phyloP scores from a whole-genome alignment of 2,797 vertebrate genomes.

The Betta splendens region DNA sequence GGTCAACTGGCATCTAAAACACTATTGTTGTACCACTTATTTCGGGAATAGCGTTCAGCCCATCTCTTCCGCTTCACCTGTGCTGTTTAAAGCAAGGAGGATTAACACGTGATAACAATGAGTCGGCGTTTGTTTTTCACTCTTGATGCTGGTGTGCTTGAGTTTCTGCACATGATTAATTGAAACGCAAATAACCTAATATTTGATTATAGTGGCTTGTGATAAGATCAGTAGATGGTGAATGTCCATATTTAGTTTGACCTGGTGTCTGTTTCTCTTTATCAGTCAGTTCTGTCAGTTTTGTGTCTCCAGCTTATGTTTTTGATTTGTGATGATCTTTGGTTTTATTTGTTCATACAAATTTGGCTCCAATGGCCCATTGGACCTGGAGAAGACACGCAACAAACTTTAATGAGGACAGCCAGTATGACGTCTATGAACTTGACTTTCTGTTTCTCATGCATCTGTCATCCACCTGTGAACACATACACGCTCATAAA shows the following conservation, averaged over 20 bases:
- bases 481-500: conserved; percentile 11
- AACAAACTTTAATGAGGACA: not conserved
- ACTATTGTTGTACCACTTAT: conserved; percentile 40
- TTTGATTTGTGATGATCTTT: not conserved
- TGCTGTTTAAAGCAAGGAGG: conserved; percentile 24
- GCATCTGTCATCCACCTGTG: conserved; percentile 32
- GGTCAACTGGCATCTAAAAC: conserved; percentile 35
- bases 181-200: conserved; percentile 3
- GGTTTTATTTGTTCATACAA: not conserved
- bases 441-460: conserved; percentile 14
- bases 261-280: conserved; percentile 25
- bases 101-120: conserved; percentile 30
- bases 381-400: not conserved
- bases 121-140: conserved; percentile 18
- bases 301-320: not conserved
- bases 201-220: conserved; percentile 24
- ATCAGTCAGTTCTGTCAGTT: conserved; percentile 20
- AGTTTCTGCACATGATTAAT: not conserved
- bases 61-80: conserved; percentile 21
- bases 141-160: not conserved
- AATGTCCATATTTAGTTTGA: conserved; percentile 52
- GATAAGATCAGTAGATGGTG: conserved; percentile 25
- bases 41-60: conserved; percentile 44
- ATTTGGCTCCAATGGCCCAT: not conserved
- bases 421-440: not conserved